Evolutionary conservation across 2,113 vertebrate species (phyloP).

Genomic region (Dolichotis patagonum): DNA sequence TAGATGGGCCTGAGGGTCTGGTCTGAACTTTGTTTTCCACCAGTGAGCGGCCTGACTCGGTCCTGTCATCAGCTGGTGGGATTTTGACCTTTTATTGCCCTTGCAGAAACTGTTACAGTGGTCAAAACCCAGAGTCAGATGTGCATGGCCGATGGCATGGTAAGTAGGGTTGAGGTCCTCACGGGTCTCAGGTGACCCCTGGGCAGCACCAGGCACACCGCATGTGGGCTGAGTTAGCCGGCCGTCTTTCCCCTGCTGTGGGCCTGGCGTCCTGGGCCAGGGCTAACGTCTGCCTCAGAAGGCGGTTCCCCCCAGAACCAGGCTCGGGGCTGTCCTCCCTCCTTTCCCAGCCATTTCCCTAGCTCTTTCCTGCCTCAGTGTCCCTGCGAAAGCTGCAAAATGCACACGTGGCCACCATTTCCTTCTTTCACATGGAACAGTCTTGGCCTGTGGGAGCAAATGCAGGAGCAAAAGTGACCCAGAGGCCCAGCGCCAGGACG

Average conservation of each 20-base stretch:
- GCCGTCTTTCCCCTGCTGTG: background rate
- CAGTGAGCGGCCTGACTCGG: too few relatives aligned
- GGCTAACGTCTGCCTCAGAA: background rate
- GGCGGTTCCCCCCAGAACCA: too few relatives aligned
- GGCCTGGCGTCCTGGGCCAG: background rate
- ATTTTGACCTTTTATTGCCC: background rate
- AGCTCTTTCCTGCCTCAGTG: background rate
- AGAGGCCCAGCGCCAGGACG: fast-evolving
- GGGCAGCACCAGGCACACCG: background rate
- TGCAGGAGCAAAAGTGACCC: background rate
- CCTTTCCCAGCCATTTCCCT: background rate
- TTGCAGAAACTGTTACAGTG: too few relatives aligned
- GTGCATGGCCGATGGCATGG: background rate
- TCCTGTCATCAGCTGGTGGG: background rate
- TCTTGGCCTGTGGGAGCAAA: too few relatives aligned
- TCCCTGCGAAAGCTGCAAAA: background rate
- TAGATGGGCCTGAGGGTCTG: too few relatives aligned
- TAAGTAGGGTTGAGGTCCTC: background rate
- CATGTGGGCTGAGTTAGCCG: background rate
- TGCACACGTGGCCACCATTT: background rate
- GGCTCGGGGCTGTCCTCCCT: background rate
- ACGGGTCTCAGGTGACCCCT: background rate
- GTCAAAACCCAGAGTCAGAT: background rate
- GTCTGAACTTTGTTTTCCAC: too few relatives aligned
- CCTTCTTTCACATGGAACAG: background rate